phyloP scores from a whole-genome alignment of 2,113 vertebrate species.

The Paralichthys olivaceus region DNA sequence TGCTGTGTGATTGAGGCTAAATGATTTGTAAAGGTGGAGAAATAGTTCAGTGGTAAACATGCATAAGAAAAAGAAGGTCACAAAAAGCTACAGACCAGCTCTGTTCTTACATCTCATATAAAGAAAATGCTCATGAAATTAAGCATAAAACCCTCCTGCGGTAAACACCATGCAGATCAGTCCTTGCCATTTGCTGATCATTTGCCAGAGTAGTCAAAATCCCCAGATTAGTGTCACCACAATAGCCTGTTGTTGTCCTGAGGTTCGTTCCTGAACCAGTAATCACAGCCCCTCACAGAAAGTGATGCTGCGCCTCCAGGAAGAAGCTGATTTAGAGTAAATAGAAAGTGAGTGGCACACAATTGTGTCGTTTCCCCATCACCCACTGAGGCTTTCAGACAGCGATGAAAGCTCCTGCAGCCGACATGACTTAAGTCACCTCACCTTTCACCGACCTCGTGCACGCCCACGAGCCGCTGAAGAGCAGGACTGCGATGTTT shows the following conservation, averaged over 20 bases:
- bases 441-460: constrained; percentile 44
- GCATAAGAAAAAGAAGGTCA: not conserved
- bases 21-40: not conserved
- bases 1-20: too few relatives aligned
- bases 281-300: constrained; percentile 45
- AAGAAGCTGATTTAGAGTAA: constrained; percentile 29
- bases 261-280: constrained; percentile 47
- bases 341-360: constrained; percentile 48
- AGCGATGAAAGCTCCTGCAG: constrained; percentile 48
- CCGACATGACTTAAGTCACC: not conserved
- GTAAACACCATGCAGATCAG: not conserved
- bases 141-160: not conserved
- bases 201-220: constrained; percentile 43
- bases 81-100: not conserved
- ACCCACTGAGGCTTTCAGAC: constrained; percentile 67
- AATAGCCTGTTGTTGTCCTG: constrained; percentile 49
- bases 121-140: not conserved
- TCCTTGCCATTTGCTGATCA: constrained; percentile 33
- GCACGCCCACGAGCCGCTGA: not conserved
- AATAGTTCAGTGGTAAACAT: not conserved
- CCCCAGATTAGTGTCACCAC: constrained; percentile 58
- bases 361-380: constrained; percentile 55
- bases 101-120: not conserved
- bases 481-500: constrained; percentile 1
- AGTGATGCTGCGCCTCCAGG: constrained; percentile 35